phyloP scores from a whole-genome alignment of 2,113 vertebrate genomes.

The Suncus etruscus region DNA sequence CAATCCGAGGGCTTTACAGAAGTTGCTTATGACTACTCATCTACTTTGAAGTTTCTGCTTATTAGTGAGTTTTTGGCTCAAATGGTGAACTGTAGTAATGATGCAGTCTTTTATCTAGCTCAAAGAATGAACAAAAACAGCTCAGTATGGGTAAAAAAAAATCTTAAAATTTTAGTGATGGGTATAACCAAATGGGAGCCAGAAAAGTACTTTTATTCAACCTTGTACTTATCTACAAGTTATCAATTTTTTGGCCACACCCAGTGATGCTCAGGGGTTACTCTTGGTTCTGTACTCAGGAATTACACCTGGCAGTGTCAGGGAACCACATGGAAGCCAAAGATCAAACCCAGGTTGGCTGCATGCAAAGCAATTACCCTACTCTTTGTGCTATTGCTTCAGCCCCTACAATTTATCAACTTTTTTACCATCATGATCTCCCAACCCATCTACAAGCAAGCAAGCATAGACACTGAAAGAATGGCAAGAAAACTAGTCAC shows the following conservation, averaged over 20 bases:
- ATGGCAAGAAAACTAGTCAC: not conserved
- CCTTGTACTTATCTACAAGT: not conserved
- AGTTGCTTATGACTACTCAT: slow-evolving; percentile 64
- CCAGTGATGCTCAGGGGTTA: too few species aligned
- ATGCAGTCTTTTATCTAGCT: slow-evolving; percentile 41
- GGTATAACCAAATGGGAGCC: not conserved
- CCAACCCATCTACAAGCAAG: not conserved
- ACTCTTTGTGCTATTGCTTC: too few species aligned
- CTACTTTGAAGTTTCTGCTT: slow-evolving; percentile 71
- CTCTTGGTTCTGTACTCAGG: too few species aligned
- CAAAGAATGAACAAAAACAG: slow-evolving; percentile 30
- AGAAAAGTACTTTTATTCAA: not conserved
- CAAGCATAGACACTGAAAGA: not conserved
- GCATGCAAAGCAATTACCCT: too few species aligned
- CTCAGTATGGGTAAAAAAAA: not conserved
- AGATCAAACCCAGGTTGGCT: too few species aligned
- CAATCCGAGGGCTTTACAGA: slow-evolving; percentile 72
- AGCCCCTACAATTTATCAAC: too few species aligned
- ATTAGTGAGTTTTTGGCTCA: slow-evolving; percentile 55
- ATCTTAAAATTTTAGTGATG: not conserved
- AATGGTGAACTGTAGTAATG: not conserved
- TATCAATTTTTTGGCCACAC: not conserved
- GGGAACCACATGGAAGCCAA: too few species aligned
- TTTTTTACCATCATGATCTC: not conserved
- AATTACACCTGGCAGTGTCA: too few species aligned